Evolutionary conservation across 2,113 vertebrate species (phyloP).

Genomic region (Syrmaticus mikado): DNA sequence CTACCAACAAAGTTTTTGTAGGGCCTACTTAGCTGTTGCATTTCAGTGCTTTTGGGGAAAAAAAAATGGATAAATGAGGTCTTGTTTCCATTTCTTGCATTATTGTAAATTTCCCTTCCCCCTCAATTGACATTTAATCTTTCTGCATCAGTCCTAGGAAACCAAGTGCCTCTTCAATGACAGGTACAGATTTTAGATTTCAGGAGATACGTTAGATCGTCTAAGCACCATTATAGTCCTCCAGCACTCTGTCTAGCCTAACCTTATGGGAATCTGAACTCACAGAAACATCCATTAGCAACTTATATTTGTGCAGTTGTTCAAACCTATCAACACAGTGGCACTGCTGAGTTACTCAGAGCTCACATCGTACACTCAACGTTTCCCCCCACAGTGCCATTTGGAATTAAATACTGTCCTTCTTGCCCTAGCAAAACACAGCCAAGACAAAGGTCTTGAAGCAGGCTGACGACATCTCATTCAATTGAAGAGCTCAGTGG

Average conservation of each 20-base stretch:
- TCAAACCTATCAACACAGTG: accelerated
- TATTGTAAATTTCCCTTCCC: neutral
- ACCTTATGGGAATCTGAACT: neutral
- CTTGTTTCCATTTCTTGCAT: neutral
- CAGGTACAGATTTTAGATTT: neutral
- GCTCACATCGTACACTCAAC: neutral
- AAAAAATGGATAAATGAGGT: neutral
- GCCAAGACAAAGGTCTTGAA: neutral
- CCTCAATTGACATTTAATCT: neutral
- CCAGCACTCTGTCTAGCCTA: neutral
- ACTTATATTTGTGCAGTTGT: neutral
- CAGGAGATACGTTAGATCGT: neutral
- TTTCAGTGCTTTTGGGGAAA: neutral
- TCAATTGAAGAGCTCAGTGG: neutral
- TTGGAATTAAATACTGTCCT: neutral
- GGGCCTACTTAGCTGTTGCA: neutral
- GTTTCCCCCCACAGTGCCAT: neutral
- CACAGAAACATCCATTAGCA: neutral
- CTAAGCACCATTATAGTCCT: neutral
- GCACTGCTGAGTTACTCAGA: neutral
- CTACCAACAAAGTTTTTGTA: neutral
- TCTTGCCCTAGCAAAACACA: neutral
- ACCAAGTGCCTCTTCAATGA: accelerated
- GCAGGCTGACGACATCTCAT: neutral
- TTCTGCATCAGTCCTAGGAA: neutral